Conservation (phyloP, 2,113 vertebrate genomes). For the Hiodon alosoides region DNA sequence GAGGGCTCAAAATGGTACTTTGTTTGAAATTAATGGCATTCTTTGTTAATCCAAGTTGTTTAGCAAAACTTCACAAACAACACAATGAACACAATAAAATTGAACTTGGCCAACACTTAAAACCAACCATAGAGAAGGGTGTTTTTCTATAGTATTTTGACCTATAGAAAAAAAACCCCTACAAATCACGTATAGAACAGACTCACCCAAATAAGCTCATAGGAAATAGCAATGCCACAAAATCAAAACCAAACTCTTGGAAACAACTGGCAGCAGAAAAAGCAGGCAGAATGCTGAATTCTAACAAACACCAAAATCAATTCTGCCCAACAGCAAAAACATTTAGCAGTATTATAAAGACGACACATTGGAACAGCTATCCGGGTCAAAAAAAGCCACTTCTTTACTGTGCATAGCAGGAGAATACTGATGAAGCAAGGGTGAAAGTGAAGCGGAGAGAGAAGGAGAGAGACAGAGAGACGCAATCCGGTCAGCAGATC, state of each 20-base stretch:
- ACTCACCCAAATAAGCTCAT: neutral
- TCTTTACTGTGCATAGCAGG: neutral
- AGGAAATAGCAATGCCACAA: neutral
- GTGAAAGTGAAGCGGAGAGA: neutral
- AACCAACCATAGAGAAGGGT: no score
- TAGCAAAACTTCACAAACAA: no score
- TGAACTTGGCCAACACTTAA: no score
- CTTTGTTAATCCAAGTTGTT: no score
- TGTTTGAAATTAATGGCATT: no score
- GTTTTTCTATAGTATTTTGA: no score
- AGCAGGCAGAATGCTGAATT: neutral
- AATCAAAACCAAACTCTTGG: neutral
- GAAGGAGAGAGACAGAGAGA: neutral
- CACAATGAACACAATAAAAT: no score
- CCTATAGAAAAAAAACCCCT: no score
- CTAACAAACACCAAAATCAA: neutral
- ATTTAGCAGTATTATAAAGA: neutral
- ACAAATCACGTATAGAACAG: neutral
- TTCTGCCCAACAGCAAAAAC: neutral
- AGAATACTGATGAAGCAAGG: neutral
- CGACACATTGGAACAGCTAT: neutral
- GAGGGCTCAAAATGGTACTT: no score
- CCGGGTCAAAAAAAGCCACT: neutral
- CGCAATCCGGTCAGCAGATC: no score
- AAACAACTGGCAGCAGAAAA: neutral